phyloP scores from a whole-genome alignment of 2,797 vertebrate genomes.

The Amblyopsis hoosieri region DNA sequence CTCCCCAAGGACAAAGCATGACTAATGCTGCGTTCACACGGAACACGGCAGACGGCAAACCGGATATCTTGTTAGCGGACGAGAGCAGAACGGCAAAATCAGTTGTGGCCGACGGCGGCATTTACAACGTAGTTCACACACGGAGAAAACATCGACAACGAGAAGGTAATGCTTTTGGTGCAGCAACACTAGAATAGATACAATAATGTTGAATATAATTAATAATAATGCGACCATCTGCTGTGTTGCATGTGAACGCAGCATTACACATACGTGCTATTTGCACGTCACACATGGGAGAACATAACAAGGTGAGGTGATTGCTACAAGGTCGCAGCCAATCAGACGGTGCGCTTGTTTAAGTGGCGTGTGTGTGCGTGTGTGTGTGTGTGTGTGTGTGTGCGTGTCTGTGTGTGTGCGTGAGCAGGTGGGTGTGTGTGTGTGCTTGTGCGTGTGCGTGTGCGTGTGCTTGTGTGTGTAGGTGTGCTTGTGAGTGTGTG shows the following conservation, averaged over 20 bases:
- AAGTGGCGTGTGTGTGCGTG: background rate
- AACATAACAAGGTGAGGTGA: conserved; percentile 35
- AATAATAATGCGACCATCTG: too few species aligned
- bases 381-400: conserved; percentile 8
- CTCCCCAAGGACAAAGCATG: conserved; percentile 39
- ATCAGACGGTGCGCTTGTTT: conserved; percentile 14
- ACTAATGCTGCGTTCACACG: background rate
- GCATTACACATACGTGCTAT: conserved; percentile 17
- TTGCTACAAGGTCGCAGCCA: conserved; percentile 37
- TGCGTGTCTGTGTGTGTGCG: background rate
- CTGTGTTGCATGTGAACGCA: too few species aligned
- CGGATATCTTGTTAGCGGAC: too few species aligned
- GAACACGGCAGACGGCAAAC: too few species aligned
- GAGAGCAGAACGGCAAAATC: too few species aligned
- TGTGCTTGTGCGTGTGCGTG: background rate
- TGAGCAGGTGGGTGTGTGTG: too few species aligned
- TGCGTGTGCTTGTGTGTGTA: conserved; percentile 5
- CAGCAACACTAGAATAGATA: too few species aligned
- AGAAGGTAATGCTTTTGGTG: too few species aligned
- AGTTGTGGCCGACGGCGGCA: too few species aligned
- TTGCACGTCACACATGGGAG: conserved; percentile 9
- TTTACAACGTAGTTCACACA: too few species aligned
- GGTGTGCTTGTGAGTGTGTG: background rate
- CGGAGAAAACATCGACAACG: too few species aligned
- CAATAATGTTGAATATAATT: too few species aligned